Percentiles rank a stretch among this genome's conserved stretches.
These are phyloP conservation scores for Sinocyclocheilus rhinocerous DNA, from an alignment of 2,113 vertebrate species.

Conservation along the genomic window DNA sequence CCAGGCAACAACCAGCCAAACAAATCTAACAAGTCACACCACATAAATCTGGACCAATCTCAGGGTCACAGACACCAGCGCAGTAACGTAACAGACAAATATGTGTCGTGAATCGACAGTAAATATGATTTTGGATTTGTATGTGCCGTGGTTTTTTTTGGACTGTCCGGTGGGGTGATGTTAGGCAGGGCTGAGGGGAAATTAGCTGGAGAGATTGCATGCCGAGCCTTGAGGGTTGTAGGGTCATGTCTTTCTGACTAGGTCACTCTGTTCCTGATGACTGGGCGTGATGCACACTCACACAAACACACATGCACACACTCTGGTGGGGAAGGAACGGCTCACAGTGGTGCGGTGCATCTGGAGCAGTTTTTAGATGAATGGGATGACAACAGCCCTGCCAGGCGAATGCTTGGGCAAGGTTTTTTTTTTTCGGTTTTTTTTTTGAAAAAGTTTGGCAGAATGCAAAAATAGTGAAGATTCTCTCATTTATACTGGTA, in stretches of 20 bases:
- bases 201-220: slow-evolving; percentile 27
- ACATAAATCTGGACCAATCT: slow-evolving; percentile 35
- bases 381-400: slow-evolving; percentile 52
- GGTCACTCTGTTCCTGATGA: slow-evolving; percentile 34
- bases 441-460: background rate
- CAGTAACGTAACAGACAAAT: background rate
- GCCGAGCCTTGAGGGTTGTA: slow-evolving; percentile 8
- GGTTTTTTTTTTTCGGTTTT: background rate
- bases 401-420: slow-evolving; percentile 35
- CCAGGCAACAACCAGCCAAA: slow-evolving; percentile 28
- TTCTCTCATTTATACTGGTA: background rate
- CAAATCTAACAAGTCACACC: slow-evolving; percentile 47
- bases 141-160: background rate
- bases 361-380: slow-evolving; percentile 53
- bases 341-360: slow-evolving; percentile 45
- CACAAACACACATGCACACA: slow-evolving; percentile 24
- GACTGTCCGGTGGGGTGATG: slow-evolving; percentile 8
- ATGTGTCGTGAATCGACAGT: background rate
- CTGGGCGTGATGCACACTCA: slow-evolving; percentile 25
- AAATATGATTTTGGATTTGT: slow-evolving; percentile 15
- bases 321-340: slow-evolving; percentile 14
- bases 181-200: slow-evolving; percentile 19
- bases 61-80: slow-evolving; percentile 35
- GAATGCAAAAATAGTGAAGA: background rate
- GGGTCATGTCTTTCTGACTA: slow-evolving; percentile 38